Conservation (phyloP, 1,140 invertebrate genomes). For the Drosophila sulfurigaster region DNA sequence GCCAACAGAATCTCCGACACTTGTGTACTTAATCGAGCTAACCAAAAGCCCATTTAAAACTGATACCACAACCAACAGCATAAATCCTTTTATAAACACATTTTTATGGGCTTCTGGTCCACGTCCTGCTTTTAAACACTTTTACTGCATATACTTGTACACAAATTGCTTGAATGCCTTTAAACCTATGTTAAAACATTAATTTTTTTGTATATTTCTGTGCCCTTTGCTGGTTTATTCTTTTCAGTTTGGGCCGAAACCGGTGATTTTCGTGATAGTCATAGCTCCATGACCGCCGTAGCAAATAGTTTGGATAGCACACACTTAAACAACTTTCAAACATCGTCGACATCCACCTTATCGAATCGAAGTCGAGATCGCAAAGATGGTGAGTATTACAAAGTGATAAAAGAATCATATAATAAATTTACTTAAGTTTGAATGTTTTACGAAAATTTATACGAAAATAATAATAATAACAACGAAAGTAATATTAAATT, state of each 20-base stretch:
- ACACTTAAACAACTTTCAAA: slow-evolving; percentile 86
- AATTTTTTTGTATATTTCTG: slow-evolving; percentile 81
- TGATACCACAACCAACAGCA: slow-evolving; percentile 26
- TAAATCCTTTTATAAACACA: slow-evolving; percentile 76
- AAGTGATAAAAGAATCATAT: background rate
- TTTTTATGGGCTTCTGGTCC: slow-evolving; percentile 48
- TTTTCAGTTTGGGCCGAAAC: slow-evolving; percentile 94
- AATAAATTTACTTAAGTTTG: too few relatives aligned
- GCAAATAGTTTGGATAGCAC: slow-evolving; percentile 88
- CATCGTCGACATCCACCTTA: slow-evolving; percentile 86
- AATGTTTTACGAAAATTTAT: too few relatives aligned
- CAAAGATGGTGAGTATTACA: slow-evolving; percentile 87
- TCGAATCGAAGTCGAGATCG: slow-evolving; percentile 88
- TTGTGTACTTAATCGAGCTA: slow-evolving; percentile 72
- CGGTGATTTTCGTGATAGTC: slow-evolving; percentile 92
- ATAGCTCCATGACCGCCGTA: slow-evolving; percentile 89
- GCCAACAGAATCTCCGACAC: slow-evolving; percentile 38
- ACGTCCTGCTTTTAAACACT: slow-evolving; percentile 1
- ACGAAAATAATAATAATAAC: too few relatives aligned
- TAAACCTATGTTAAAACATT: slow-evolving; percentile 75
- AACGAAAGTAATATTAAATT: too few relatives aligned
- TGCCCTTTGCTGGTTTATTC: slow-evolving; percentile 85
- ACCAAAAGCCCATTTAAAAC: slow-evolving; percentile 73
- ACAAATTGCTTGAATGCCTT: slow-evolving; percentile 17
- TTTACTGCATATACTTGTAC: too few relatives aligned